phyloP scores from a whole-genome alignment of 2,888 invertebrate species.

The Hirtodrosophila cameraria region DNA sequence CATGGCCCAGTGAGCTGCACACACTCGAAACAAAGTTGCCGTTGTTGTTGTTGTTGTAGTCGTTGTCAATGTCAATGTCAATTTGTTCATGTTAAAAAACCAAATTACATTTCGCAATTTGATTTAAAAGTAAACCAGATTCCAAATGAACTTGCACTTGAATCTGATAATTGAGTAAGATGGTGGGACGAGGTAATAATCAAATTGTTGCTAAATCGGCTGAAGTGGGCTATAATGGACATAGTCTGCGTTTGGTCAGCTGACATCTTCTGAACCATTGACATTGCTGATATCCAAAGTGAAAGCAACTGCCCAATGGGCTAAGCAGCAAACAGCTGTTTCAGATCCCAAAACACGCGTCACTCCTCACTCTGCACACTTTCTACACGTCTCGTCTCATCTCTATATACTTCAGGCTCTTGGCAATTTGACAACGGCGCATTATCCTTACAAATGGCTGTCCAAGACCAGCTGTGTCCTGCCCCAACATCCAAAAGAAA shows the following conservation, averaged over 20 bases:
- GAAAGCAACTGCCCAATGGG: constrained; percentile 51
- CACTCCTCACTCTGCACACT: constrained; percentile 6
- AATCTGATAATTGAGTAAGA: constrained; percentile 8
- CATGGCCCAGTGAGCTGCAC: constrained; percentile 42
- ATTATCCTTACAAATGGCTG: constrained; percentile 71
- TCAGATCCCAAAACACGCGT: constrained; percentile 12
- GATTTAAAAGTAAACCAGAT: constrained; percentile 44
- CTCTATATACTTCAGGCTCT: constrained; percentile 29
- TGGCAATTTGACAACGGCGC: constrained; percentile 76
- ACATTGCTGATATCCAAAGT: constrained; percentile 28
- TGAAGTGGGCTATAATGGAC: constrained; percentile 1
- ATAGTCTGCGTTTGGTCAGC: constrained; percentile 10
- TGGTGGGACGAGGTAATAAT: background rate
- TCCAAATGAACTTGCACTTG: background rate
- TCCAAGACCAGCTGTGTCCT: constrained; percentile 53
- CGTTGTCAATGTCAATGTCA: too few species aligned
- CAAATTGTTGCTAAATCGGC: constrained; percentile 39
- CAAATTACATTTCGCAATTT: constrained; percentile 52
- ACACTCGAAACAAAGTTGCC: constrained; percentile 3
- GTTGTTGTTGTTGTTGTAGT: constrained; percentile 1
- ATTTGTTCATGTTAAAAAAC: constrained; percentile 18
- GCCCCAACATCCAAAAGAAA: constrained; percentile 6
- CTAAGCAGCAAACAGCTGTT: constrained; percentile 52
- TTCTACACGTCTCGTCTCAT: too few species aligned
- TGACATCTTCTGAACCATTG: constrained; percentile 43